These are phyloP conservation scores for Catharus bicknelli DNA, from an alignment of 2,113 vertebrate genomes.

Conservation along the genomic window DNA sequence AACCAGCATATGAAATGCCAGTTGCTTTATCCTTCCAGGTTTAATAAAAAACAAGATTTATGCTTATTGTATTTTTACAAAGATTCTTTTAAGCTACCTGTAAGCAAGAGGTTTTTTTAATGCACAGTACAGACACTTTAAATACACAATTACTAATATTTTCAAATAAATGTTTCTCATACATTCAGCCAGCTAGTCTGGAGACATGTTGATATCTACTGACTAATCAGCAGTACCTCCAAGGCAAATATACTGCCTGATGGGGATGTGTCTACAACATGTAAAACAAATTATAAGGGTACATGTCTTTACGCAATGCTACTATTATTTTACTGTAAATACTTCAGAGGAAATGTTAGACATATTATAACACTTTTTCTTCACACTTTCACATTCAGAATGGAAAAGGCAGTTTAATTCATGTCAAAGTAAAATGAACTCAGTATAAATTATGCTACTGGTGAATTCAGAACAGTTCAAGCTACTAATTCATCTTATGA, in stretches of 20 bases:
- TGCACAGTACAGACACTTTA: background rate
- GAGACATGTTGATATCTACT: background rate
- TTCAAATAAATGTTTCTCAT: background rate
- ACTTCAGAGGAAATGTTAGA: background rate
- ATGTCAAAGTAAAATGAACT: background rate
- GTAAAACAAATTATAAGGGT: slow-evolving; percentile 6
- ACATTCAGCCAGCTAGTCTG: background rate
- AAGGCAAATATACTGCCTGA: slow-evolving; percentile 8
- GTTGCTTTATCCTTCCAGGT: background rate
- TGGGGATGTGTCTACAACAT: background rate
- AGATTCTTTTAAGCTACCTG: background rate
- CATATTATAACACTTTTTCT: background rate
- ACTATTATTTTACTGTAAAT: slow-evolving; percentile 10
- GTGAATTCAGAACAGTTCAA: background rate
- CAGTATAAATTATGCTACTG: background rate
- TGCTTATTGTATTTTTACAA: background rate
- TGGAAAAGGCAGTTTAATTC: background rate
- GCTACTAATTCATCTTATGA: background rate
- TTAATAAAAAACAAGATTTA: background rate
- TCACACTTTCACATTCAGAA: background rate
- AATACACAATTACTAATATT: background rate
- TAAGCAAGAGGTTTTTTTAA: background rate
- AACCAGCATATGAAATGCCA: background rate
- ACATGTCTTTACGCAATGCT: background rate
- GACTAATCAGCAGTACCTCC: slow-evolving; percentile 6